Conservation (phyloP, 2,113 vertebrate genomes). For the Pholis gunnellus region DNA sequence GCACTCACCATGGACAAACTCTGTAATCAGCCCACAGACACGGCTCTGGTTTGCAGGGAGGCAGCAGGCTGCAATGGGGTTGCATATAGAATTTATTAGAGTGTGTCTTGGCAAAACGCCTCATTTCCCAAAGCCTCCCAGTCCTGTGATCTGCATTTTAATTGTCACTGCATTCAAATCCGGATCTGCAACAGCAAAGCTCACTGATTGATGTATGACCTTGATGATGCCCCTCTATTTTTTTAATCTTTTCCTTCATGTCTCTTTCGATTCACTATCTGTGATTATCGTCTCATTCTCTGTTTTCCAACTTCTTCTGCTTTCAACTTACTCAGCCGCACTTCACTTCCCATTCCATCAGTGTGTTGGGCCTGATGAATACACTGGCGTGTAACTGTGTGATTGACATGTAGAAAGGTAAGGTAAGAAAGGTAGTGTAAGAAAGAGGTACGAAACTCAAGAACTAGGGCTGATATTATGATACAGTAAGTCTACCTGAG, state of each 20-base stretch:
- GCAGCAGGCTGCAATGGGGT: slow-evolving; percentile 53
- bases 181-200: slow-evolving; percentile 39
- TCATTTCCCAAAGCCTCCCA: slow-evolving; percentile 64
- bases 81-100: slow-evolving; percentile 65
- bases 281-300: not conserved
- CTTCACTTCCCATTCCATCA: not conserved
- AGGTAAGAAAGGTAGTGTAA: not conserved
- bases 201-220: slow-evolving; percentile 54
- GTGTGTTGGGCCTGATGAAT: not conserved
- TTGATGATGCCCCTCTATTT: slow-evolving; percentile 27
- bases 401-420: not conserved
- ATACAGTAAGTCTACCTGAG: not conserved
- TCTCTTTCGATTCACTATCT: not conserved
- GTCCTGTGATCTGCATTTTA: slow-evolving; percentile 70
- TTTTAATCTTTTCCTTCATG: not conserved
- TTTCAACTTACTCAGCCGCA: not conserved
- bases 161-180: slow-evolving; percentile 61
- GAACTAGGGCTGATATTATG: not conserved
- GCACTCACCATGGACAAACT: slow-evolving; percentile 63
- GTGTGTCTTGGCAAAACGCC: slow-evolving; percentile 52
- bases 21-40: slow-evolving; percentile 57
- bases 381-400: not conserved
- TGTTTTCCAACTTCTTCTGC: not conserved
- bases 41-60: slow-evolving; percentile 40
- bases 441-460: not conserved